Evolutionary conservation across 2,888 invertebrate genomes (phyloP).

Genomic region (Fabriciana adippe): DNA sequence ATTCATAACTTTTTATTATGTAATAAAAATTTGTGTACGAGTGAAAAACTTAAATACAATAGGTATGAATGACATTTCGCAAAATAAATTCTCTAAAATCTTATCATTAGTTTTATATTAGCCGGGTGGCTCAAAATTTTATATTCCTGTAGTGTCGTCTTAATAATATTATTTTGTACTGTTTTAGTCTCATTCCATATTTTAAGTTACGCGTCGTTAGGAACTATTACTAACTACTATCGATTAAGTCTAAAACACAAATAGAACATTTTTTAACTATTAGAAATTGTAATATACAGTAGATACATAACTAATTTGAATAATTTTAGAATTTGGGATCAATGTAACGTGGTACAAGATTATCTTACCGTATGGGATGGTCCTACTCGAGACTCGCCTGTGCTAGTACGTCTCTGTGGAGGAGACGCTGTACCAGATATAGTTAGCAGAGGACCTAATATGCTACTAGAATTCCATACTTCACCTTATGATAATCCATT

Average conservation of each 20-base stretch:
- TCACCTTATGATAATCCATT: constrained; percentile 92
- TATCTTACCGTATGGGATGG: constrained; percentile 92
- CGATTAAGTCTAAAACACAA: too few relatives aligned
- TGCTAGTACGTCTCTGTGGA: constrained; percentile 90
- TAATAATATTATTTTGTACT: too few relatives aligned
- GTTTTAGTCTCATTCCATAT: too few relatives aligned
- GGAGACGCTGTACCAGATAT: constrained; percentile 92
- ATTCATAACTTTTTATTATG: constrained; percentile 22
- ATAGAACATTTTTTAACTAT: neutral
- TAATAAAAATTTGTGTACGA: neutral
- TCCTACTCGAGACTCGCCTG: constrained; percentile 85
- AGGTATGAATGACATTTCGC: too few relatives aligned
- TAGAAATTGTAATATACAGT: neutral
- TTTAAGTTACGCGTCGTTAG: too few relatives aligned
- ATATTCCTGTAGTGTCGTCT: too few relatives aligned
- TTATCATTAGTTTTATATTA: too few relatives aligned
- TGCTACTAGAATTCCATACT: constrained; percentile 91
- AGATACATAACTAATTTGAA: neutral
- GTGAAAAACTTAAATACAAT: too few relatives aligned
- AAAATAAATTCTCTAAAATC: too few relatives aligned
- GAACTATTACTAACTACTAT: too few relatives aligned
- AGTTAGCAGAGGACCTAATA: constrained; percentile 88
- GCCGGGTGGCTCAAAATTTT: too few relatives aligned
- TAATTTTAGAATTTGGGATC: constrained; percentile 87
- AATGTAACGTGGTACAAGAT: constrained; percentile 91